Conservation (phyloP, 1,140 invertebrate genomes). For the Cotesia vestalis region DNA sequence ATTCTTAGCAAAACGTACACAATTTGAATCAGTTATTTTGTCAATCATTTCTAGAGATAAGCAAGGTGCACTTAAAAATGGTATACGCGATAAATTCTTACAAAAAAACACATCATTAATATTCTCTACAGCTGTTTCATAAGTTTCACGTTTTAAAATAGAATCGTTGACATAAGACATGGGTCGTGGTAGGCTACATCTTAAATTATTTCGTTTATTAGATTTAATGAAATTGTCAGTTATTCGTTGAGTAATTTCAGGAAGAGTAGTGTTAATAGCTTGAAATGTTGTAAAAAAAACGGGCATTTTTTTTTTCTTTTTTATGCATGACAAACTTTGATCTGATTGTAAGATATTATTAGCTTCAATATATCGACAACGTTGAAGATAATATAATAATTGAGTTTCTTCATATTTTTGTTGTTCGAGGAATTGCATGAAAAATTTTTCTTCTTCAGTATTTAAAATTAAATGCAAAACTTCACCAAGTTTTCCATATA, state of each 20-base stretch:
- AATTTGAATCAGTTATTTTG: constrained; percentile 42
- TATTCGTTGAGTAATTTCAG: constrained; percentile 54
- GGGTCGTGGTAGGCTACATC: constrained; percentile 50
- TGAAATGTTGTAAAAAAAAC: constrained; percentile 47
- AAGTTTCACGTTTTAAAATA: constrained; percentile 43
- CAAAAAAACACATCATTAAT: constrained; percentile 54
- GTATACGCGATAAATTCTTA: constrained; percentile 47
- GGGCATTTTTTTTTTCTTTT: constrained; percentile 32
- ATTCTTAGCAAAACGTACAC: constrained; percentile 47
- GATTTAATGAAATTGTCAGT: constrained; percentile 28
- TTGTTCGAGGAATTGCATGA: constrained; percentile 66
- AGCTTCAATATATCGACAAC: constrained; percentile 62
- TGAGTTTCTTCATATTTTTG: constrained; percentile 55
- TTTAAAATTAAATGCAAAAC: constrained; percentile 68
- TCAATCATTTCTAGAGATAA: constrained; percentile 38
- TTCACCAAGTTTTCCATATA: constrained; percentile 65
- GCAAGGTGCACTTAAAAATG: constrained; percentile 60
- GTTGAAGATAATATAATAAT: constrained; percentile 59
- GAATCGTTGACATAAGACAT: constrained; percentile 54
- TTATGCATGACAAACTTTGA: background rate
- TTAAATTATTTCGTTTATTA: constrained; percentile 29
- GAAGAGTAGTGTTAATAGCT: constrained; percentile 58
- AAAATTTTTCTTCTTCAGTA: constrained; percentile 66
- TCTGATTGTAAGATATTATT: constrained; percentile 53
- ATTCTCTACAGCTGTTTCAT: constrained; percentile 54